Conservation (phyloP, 92 coral and sea anemone genomes). For the Actinernus sp. region DNA sequence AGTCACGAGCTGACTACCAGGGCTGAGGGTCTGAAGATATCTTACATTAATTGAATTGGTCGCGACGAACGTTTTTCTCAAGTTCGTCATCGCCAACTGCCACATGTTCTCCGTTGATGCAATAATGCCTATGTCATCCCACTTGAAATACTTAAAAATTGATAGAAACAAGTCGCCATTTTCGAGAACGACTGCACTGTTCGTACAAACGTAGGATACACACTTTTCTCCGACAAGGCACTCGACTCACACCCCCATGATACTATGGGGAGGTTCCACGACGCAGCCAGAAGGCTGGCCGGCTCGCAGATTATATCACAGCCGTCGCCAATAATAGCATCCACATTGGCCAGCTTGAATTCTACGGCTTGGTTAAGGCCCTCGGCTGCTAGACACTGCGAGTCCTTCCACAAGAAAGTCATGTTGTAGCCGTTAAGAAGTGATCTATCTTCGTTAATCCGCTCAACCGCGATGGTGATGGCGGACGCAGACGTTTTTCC, state of each 20-base stretch:
- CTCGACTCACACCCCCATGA: conserved; percentile 91
- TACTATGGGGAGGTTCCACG: conserved; percentile 87
- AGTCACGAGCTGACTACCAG: conserved; percentile 81
- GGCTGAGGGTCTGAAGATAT: conserved; percentile 80
- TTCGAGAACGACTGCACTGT: conserved; percentile 84
- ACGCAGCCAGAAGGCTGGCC: conserved; percentile 79
- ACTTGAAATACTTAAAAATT: conserved; percentile 70
- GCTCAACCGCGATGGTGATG: conserved; percentile 81
- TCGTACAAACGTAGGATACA: conserved; percentile 77
- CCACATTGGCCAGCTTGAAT: conserved; percentile 74
- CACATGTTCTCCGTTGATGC: conserved; percentile 90
- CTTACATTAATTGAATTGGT: conserved; percentile 66
- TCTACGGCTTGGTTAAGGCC: too few relatives aligned
- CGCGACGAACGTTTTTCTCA: conserved; percentile 69
- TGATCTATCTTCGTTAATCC: conserved; percentile 69
- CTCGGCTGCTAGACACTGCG: conserved; percentile 83
- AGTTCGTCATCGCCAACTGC: conserved; percentile 75
- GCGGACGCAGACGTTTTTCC: conserved; percentile 90
- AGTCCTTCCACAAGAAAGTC: conserved; percentile 83
- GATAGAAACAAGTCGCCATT: conserved; percentile 79
- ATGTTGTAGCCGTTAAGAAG: conserved; percentile 74
- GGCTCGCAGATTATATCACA: conserved; percentile 88
- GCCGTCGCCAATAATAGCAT: conserved; percentile 86
- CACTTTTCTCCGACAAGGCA: conserved; percentile 74
- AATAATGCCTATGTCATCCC: conserved; percentile 83